These are phyloP conservation scores for Etheostoma nigrum DNA, from an alignment of 2,797 vertebrate species.

Conservation along the genomic window DNA sequence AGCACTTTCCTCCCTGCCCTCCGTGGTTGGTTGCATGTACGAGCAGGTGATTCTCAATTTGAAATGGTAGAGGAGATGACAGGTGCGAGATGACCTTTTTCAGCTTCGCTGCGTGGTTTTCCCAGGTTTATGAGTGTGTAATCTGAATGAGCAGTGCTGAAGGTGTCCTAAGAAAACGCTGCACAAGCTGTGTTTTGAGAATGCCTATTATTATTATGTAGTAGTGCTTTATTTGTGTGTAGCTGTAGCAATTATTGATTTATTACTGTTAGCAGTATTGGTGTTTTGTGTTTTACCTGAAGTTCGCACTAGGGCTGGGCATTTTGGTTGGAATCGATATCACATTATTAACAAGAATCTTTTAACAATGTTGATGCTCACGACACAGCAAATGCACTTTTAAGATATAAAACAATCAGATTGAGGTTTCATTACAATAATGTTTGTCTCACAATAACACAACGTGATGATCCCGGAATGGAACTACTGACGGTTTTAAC, in stretches of 20 bases:
- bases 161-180: slow-evolving; percentile 2
- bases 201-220: not conserved
- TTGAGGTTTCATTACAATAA: not conserved
- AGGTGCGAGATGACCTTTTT: slow-evolving; percentile 65
- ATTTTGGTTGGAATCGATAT: not conserved
- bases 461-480: not conserved
- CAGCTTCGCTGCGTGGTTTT: slow-evolving; percentile 34
- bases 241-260: not conserved
- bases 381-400: not conserved
- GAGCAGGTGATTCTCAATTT: slow-evolving; percentile 66
- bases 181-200: slow-evolving; percentile 5
- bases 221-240: not conserved
- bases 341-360: not conserved
- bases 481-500: not conserved
- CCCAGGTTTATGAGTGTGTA: slow-evolving; percentile 25
- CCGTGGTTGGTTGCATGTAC: slow-evolving; percentile 53
- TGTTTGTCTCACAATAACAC: not conserved
- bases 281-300: slow-evolving; percentile 1
- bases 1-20: slow-evolving; percentile 59
- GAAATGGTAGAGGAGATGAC: slow-evolving; percentile 62
- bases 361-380: not conserved
- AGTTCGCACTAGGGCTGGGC: not conserved
- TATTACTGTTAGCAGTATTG: no score
- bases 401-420: not conserved
- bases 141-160: slow-evolving; percentile 15